Conservation (phyloP, 1,140 invertebrate genomes). For the Heliconius nattereri region DNA sequence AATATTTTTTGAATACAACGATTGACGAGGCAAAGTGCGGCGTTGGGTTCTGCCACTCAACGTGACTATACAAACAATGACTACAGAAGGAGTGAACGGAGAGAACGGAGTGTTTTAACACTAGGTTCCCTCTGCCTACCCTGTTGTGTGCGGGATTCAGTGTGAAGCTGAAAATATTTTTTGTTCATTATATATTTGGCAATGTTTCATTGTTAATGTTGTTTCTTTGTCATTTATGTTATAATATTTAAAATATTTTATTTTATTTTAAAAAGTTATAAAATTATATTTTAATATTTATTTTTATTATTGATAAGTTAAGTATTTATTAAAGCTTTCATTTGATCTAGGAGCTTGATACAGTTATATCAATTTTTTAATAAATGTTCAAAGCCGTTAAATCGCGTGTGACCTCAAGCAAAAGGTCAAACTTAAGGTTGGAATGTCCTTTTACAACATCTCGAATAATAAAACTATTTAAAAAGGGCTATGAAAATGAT, state of each 20-base stretch:
- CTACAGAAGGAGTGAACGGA: too few relatives aligned
- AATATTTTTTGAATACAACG: not conserved
- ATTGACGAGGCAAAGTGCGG: too few relatives aligned
- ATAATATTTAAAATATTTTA: not conserved
- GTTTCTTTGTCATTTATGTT: not conserved
- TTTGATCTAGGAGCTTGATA: not conserved
- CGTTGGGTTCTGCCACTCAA: too few relatives aligned
- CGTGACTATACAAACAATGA: too few relatives aligned
- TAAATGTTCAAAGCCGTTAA: slow-evolving; percentile 10
- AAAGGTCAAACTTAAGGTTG: slow-evolving; percentile 32
- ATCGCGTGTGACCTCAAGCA: slow-evolving; percentile 24
- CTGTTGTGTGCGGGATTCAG: too few relatives aligned
- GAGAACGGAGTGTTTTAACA: too few relatives aligned
- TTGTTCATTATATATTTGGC: not conserved
- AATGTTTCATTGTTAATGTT: not conserved
- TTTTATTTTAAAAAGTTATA: not conserved
- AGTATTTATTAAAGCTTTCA: too few relatives aligned
- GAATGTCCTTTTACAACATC: slow-evolving; percentile 21
- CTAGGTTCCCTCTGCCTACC: too few relatives aligned
- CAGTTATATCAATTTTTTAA: not conserved
- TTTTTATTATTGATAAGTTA: not conserved
- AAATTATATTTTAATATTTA: not conserved
- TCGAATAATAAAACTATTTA: not conserved
- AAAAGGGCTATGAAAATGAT: slow-evolving; percentile 15
- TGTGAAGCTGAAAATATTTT: not conserved